These are phyloP conservation scores for Palythoa heliodiscus DNA, from an alignment of 92 coral and sea anemone genomes.

Conservation along the genomic window DNA sequence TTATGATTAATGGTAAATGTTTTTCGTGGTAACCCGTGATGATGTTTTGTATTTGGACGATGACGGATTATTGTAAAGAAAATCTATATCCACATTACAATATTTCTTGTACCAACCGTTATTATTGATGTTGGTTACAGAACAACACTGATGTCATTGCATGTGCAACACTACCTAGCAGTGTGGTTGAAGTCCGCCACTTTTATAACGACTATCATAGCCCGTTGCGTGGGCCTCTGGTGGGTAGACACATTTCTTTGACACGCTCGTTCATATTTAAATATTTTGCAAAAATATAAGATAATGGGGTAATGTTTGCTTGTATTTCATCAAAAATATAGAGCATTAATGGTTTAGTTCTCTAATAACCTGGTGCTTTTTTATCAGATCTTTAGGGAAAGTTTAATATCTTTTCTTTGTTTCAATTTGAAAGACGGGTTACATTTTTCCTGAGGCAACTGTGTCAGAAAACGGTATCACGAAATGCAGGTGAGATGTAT, in stretches of 20 bases:
- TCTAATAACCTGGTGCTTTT: too few relatives aligned
- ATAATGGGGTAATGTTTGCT: too few relatives aligned
- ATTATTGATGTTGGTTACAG: neutral
- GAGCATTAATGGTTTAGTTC: too few relatives aligned
- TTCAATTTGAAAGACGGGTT: neutral
- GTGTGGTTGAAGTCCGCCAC: constrained; percentile 35
- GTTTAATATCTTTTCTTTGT: neutral
- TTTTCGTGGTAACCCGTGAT: too few relatives aligned
- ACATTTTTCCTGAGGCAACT: constrained; percentile 14
- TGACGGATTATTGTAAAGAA: too few relatives aligned
- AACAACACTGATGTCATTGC: constrained; percentile 42
- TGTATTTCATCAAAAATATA: too few relatives aligned
- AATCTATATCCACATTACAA: too few relatives aligned
- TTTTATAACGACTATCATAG: constrained; percentile 41
- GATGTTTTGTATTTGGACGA: too few relatives aligned
- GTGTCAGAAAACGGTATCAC: constrained; percentile 26
- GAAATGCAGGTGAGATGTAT: constrained; percentile 27
- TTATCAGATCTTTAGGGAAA: too few relatives aligned
- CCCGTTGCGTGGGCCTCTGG: constrained; percentile 23
- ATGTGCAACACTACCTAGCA: constrained; percentile 12
- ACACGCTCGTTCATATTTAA: too few relatives aligned
- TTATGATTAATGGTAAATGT: too few relatives aligned
- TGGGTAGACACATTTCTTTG: neutral
- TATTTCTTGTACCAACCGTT: neutral
- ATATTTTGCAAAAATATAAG: too few relatives aligned